Conservation (phyloP, 2,797 vertebrate genomes). For the Acrossocheilus fasciatus region DNA sequence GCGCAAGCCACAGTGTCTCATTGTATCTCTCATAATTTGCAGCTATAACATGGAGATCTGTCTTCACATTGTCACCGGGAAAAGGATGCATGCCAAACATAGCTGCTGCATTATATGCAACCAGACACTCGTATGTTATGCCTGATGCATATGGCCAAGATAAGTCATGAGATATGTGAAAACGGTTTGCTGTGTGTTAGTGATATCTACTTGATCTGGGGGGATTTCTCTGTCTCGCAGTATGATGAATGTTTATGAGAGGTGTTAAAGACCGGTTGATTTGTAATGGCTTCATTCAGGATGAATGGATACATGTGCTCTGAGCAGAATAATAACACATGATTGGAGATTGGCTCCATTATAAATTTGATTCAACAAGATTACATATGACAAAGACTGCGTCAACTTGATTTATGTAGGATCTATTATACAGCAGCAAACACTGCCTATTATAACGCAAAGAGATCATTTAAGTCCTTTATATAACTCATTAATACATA, state of each 20-base stretch:
- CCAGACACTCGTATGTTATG: neutral
- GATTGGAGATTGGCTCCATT: neutral
- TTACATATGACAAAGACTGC: neutral
- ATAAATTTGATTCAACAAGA: slow-evolving; percentile 18
- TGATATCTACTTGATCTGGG: slow-evolving; percentile 24
- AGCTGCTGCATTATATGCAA: slow-evolving; percentile 5
- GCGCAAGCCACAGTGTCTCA: neutral
- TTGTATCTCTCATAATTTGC: neutral
- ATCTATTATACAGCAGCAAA: neutral
- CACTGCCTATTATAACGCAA: neutral
- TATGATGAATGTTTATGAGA: slow-evolving; percentile 4
- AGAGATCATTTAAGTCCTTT: neutral
- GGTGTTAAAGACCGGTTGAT: neutral
- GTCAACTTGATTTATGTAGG: neutral
- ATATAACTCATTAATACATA: neutral
- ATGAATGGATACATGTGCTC: slow-evolving; percentile 12
- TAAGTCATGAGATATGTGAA: slow-evolving; percentile 18
- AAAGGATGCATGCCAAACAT: slow-evolving; percentile 28
- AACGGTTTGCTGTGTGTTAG: slow-evolving; percentile 13
- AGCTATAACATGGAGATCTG: slow-evolving; percentile 2
- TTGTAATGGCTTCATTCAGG: neutral
- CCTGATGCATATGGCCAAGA: slow-evolving; percentile 4
- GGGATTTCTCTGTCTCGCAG: neutral
- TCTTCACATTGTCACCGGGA: slow-evolving; percentile 8
- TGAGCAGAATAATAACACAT: slow-evolving; percentile 2